These are phyloP conservation scores for Notarius lentiginosus DNA, from an alignment of 2,113 vertebrate species.

Conservation along the genomic window DNA sequence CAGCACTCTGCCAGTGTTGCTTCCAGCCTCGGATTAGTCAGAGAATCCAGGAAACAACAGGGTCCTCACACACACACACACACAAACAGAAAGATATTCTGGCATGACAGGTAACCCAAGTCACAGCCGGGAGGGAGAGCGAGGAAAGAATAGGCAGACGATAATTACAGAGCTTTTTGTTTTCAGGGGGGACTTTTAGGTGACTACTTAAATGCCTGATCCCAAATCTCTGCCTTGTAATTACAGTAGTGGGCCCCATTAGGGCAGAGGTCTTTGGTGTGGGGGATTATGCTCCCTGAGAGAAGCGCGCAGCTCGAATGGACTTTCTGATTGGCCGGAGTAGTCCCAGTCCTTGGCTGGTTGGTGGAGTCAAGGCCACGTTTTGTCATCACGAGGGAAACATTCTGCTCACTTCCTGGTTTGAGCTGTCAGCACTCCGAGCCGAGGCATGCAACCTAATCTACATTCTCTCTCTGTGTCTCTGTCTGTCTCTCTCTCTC, in stretches of 20 bases:
- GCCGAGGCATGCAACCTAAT: slow-evolving; percentile 52
- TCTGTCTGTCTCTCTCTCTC: slow-evolving; percentile 17
- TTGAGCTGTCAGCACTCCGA: slow-evolving; percentile 50
- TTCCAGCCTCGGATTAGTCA: slow-evolving; percentile 75
- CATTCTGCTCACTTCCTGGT: slow-evolving; percentile 44
- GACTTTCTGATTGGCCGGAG: slow-evolving; percentile 39
- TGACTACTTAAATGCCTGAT: slow-evolving; percentile 82
- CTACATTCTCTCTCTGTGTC: slow-evolving; percentile 51
- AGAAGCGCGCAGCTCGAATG: slow-evolving; percentile 7
- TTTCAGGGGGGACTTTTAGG: slow-evolving; percentile 77
- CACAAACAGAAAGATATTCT: slow-evolving; percentile 58
- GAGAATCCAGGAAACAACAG: slow-evolving; percentile 74
- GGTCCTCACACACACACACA: slow-evolving; percentile 64
- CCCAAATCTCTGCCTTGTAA: slow-evolving; percentile 82
- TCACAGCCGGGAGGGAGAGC: slow-evolving; percentile 62
- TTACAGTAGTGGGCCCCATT: slow-evolving; percentile 82
- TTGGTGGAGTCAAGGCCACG: slow-evolving; percentile 40
- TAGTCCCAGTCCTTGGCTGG: slow-evolving; percentile 23
- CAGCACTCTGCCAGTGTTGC: slow-evolving; percentile 63
- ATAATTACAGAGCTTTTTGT: slow-evolving; percentile 84
- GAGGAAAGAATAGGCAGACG: slow-evolving; percentile 69
- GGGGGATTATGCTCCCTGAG: slow-evolving; percentile 71
- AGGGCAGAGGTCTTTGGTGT: slow-evolving; percentile 75
- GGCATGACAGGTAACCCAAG: slow-evolving; percentile 79
- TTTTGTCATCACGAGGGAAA: slow-evolving; percentile 32